Conservation (phyloP, 2,797 vertebrate genomes). For the Halcyon chelicuti region DNA sequence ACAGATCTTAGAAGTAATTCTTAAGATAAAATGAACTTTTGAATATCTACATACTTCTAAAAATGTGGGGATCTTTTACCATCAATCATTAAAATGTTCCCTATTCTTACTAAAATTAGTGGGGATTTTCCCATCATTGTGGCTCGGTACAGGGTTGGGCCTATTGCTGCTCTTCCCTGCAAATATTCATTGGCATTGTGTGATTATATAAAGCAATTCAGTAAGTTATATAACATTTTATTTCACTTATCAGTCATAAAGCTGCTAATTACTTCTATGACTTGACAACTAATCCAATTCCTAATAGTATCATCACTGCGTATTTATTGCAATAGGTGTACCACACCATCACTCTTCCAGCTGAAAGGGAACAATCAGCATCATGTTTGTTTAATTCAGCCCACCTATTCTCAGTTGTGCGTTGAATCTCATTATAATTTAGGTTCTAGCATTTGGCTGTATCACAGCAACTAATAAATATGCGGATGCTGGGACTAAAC, state of each 20-base stretch:
- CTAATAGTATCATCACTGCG: neutral
- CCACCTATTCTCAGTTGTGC: neutral
- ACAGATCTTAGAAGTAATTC: neutral
- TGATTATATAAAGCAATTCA: constrained; percentile 28
- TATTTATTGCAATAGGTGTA: neutral
- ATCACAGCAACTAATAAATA: neutral
- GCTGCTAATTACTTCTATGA: constrained; percentile 34
- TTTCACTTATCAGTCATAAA: constrained; percentile 57
- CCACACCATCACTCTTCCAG: neutral
- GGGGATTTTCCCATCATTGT: neutral
- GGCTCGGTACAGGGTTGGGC: neutral
- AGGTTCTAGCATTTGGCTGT: neutral
- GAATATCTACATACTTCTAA: neutral
- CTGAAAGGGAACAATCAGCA: neutral
- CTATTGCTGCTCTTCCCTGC: neutral
- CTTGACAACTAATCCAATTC: neutral
- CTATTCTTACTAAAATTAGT: neutral
- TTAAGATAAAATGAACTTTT: neutral
- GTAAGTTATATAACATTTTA: constrained; percentile 8
- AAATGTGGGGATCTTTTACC: neutral
- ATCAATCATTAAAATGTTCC: neutral
- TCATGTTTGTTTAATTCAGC: neutral
- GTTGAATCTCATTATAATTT: neutral
- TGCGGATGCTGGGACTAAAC: neutral
- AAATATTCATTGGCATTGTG: neutral